Evolutionary conservation across 2,888 invertebrate genomes (phyloP), one percentile per base, ranked within the genome.

Genomic region (Cephus spinipes): DNA sequence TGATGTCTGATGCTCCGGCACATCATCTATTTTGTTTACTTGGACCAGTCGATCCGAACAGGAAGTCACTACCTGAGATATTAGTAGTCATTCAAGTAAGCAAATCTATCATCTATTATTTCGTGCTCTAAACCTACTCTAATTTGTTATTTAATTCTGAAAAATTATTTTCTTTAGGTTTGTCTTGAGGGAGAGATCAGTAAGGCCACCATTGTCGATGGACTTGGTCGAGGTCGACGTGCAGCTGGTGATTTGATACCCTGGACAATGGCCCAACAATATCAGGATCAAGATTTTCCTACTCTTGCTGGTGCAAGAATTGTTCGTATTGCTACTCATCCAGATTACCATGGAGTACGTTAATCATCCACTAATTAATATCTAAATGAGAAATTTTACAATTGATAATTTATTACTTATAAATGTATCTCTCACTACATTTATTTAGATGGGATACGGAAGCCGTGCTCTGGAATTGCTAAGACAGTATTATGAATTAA

Each of bases 1-100:
- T 99, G 94, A 94, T 99, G 93, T 98, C 99, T 23, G 99, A 99
- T 92, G 99, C 99, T 30, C 99, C 99, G 0, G 98, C 98, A 1
- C 99, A 99, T 92, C 97, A 98, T 91, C 92, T 99, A 78, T 99
- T 99, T 92, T 98, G 98, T 84, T 93, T 99, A 69, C 93, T 99
- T 81, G 97, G 97, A 0, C 99, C 99, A 0, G 94, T 97, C 1
- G 94, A 96, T 86, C 93, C 95, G 0, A 94, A 94, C 85, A 93
- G 94, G 80, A 95, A 94, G 78, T 87, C 94, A 71, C 92, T 99
- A 84, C 99, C 99, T 0, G 98, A 99, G 92, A 96, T 99, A 77
- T 93, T 99, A n/a, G 98, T 97, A 84, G 98, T 98, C 9, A 92
- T 99, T 83, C 98, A 99, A 92, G 94, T 94, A 88, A 83, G 81